These are phyloP conservation scores for Telmatherina bonti DNA, from an alignment of 2,797 vertebrate genomes.

Conservation along the genomic window DNA sequence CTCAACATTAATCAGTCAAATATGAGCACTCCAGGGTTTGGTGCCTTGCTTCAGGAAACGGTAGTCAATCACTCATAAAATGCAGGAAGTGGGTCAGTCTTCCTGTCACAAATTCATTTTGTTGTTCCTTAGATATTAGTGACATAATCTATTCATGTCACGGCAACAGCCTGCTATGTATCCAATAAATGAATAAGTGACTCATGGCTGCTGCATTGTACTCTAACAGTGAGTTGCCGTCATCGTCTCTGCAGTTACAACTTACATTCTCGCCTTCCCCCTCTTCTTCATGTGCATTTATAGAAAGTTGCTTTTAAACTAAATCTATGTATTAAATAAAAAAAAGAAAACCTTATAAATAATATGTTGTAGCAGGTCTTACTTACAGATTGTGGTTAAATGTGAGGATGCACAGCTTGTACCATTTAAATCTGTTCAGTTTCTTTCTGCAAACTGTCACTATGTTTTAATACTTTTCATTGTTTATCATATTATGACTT, in stretches of 20 bases:
- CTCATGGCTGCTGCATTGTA: slow-evolving; percentile 25
- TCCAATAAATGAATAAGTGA: slow-evolving; percentile 6
- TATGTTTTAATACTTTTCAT: too few species aligned
- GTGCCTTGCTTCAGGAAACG: slow-evolving; percentile 19
- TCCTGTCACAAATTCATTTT: slow-evolving; percentile 31
- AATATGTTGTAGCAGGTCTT: too few species aligned
- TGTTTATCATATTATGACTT: too few species aligned
- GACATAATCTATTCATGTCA: slow-evolving; percentile 29
- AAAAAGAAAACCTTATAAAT: too few species aligned
- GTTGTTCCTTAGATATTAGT: slow-evolving; percentile 25
- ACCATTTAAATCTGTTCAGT: too few species aligned
- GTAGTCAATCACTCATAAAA: slow-evolving; percentile 1
- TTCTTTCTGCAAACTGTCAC: too few species aligned
- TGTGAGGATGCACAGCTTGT: too few species aligned
- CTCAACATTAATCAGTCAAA: neutral
- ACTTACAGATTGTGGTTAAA: too few species aligned
- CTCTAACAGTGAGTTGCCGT: neutral
- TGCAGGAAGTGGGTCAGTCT: slow-evolving; percentile 42
- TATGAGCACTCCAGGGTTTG: neutral
- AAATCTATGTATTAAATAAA: neutral
- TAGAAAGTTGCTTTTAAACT: neutral
- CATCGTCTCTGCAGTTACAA: neutral
- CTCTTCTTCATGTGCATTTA: neutral
- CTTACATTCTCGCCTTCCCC: neutral
- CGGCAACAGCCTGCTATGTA: neutral